Percentiles rank a stretch among this genome's conserved stretches.
Evolutionary conservation across 2,888 invertebrate genomes (phyloP).

Genomic region (Rhagonycha lutea): DNA sequence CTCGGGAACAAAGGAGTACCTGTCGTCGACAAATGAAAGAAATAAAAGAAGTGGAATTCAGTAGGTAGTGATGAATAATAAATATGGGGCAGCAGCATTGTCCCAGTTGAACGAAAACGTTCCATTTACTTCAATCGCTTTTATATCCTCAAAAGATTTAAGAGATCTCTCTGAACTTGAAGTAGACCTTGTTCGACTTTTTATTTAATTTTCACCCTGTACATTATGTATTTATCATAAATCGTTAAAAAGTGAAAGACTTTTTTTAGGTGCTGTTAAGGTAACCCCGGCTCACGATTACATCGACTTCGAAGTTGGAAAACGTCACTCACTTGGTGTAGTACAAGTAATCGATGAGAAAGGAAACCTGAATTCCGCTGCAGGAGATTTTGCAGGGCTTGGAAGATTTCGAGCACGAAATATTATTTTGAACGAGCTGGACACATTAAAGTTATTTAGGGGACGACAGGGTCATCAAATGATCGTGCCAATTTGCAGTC

Average conservation of each 20-base stretch:
- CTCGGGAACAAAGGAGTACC: slow-evolving; percentile 16
- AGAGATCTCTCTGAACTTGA: not conserved
- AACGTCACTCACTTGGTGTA: slow-evolving; percentile 83
- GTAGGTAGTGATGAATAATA: slow-evolving; percentile 20
- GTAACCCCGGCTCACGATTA: slow-evolving; percentile 98
- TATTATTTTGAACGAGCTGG: slow-evolving; percentile 76
- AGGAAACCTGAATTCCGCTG: slow-evolving; percentile 82
- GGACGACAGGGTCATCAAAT: slow-evolving; percentile 81
- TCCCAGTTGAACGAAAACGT: slow-evolving; percentile 19
- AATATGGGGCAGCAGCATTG: slow-evolving; percentile 16
- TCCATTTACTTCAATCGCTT: slow-evolving; percentile 16
- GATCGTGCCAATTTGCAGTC: slow-evolving; percentile 94
- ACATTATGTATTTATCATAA: not conserved
- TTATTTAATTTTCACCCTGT: not conserved
- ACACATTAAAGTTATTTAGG: slow-evolving; percentile 60
- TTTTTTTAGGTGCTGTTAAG: slow-evolving; percentile 85
- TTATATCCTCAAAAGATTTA: not conserved
- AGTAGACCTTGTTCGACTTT: not conserved
- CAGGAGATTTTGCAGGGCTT: slow-evolving; percentile 78
- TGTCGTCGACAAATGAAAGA: slow-evolving; percentile 15
- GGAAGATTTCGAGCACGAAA: slow-evolving; percentile 89
- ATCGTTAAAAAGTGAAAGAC: not conserved
- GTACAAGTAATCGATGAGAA: slow-evolving; percentile 90
- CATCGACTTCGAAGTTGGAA: slow-evolving; percentile 95
- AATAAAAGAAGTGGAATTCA: slow-evolving; percentile 11